A percentile compares a stretch with the other conserved stretches of the same genome.
Evolutionary conservation across 1,140 invertebrate genomes (phyloP).

Genomic region (Sminthurinus signatus): DNA sequence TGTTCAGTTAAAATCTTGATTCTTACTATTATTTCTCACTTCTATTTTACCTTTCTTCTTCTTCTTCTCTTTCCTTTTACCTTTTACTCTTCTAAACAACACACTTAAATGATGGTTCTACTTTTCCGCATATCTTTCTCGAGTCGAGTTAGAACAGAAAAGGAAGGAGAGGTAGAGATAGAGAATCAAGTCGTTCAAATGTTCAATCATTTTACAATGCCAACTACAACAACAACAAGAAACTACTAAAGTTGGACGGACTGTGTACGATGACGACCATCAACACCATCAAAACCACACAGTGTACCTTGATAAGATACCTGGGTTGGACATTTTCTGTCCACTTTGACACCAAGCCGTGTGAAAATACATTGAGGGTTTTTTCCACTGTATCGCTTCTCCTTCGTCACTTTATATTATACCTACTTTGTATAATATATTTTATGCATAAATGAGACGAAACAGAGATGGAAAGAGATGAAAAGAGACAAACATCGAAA

Average conservation of each 20-base stretch:
- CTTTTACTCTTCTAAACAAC: conserved; percentile 28
- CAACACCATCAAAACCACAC: not conserved
- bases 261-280: not conserved
- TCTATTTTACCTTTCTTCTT: conserved; percentile 2
- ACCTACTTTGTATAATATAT: no score
- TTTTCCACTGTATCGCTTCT: no score
- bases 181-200: no score
- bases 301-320: no score
- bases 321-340: not conserved
- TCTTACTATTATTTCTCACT: not conserved
- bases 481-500: no score
- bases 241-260: not conserved
- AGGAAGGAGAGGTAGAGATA: no score
- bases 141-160: not conserved
- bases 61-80: conserved; percentile 18
- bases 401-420: no score
- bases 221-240: not conserved
- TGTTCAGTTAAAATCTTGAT: no score
- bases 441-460: no score
- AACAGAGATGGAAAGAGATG: no score
- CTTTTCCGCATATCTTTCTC: conserved; percentile 21
- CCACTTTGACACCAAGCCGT: conserved; percentile 20
- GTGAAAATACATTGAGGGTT: conserved; percentile 19
- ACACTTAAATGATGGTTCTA: conserved; percentile 20
- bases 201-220: not conserved